Evolutionary conservation across 2,797 vertebrate species (phyloP), one percentile per base, ranked within the genome.

Genomic region (Rhodeus uyekii): DNA sequence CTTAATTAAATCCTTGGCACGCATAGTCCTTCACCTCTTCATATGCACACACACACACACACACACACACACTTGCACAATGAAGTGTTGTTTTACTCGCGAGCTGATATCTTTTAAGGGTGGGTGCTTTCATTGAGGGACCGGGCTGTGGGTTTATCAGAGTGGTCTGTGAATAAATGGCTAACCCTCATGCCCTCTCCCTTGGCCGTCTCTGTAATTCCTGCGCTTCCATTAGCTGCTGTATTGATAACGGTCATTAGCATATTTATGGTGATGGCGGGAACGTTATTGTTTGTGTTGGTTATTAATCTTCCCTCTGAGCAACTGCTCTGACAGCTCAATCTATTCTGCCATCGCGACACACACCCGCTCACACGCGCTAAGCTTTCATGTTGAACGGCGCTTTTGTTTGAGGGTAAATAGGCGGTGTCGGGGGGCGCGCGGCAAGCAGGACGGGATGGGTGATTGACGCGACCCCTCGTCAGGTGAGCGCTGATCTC

Each of bases 261-360:
- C 97, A 99, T 99, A 98, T 99, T 99, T 97, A 99, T 99, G 96
- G 96, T 97, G 96, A 96, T 96, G 96, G 96, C 96, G 95, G 96
- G 95, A 95, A 95, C 96, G 96, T 97, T 97, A 99, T 99, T 99
- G 97, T 98, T 96, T 94, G 90, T 91, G 86, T 87, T 92, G 95
- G 95, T 96, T 96, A 99, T 99, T 99, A 98, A 99, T 98, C 97
- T 98, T 99, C 97, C 96, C 98, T 97, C 93, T 94, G 94, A 95
- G 96, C 96, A 94, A 95, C 91, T 90, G 91, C 88, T 94, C 95
- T 98, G 97, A 99, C 97, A 99, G 97, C 97, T 98, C 96, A 99
- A 99, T 99, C 97, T 97, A 97, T 95, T 96, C 94, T 95, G 95
- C 95, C 97, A 97, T 98, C 96, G 92, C 93, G 80, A 86, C 84